phyloP scores from a whole-genome alignment of 2,797 vertebrate genomes.

The Paramormyrops hopkinsi region DNA sequence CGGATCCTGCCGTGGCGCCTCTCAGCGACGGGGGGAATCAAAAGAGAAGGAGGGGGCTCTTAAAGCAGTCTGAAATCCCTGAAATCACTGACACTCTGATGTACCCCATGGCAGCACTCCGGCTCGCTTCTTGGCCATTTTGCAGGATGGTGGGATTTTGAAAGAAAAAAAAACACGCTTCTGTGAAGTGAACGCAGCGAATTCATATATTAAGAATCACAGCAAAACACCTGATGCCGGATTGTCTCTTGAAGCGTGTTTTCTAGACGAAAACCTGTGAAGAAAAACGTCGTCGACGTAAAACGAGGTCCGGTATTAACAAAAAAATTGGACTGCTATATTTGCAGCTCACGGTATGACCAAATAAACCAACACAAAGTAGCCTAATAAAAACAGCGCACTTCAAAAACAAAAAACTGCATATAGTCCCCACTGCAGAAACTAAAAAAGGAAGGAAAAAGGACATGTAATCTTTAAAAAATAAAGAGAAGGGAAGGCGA shows the following conservation, averaged over 20 bases:
- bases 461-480: constrained; percentile 18
- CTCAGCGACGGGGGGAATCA: neutral
- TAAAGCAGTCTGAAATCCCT: constrained; percentile 6
- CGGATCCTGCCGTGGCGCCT: constrained; percentile 3
- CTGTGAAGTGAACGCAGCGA: neutral
- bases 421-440: constrained; percentile 15
- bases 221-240: neutral
- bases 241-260: neutral
- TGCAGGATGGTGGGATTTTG: neutral
- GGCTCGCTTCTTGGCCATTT: neutral
- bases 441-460: constrained; percentile 20
- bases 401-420: neutral
- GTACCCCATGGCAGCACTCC: neutral
- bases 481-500: constrained; percentile 10
- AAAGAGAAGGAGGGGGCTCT: constrained; percentile 16
- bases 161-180: neutral
- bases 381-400: neutral
- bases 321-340: neutral
- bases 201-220: neutral
- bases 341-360: neutral
- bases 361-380: constrained; percentile 15
- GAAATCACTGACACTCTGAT: neutral
- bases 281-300: neutral
- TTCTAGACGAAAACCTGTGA: neutral
- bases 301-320: constrained; percentile 2